Percentiles rank a stretch among this genome's conserved stretches.
These are phyloP conservation scores for Molossus alvarezi DNA, from an alignment of 2,797 vertebrate genomes.

Conservation along the genomic window DNA sequence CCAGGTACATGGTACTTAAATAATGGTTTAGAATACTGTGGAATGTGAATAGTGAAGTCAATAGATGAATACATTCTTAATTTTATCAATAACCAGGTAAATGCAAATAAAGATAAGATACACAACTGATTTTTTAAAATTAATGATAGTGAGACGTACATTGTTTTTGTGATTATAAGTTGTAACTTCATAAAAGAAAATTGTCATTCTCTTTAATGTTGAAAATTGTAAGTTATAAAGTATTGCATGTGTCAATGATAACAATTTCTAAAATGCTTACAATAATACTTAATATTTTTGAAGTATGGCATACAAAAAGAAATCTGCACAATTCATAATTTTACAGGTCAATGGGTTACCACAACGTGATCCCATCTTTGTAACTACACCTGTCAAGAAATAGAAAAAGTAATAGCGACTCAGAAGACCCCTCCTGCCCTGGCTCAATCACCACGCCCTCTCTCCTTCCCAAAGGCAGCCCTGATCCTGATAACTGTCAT, in stretches of 20 bases:
- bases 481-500: not conserved
- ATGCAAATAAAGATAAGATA: not conserved
- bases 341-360: not conserved
- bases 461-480: not conserved
- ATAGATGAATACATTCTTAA: not conserved
- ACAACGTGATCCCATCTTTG: not conserved
- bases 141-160: not conserved
- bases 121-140: not conserved
- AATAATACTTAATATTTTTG: not conserved
- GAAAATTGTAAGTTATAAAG: not conserved
- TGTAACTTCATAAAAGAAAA: not conserved
- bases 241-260: not conserved
- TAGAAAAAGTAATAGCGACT: not conserved
- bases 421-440: not conserved
- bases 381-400: not conserved
- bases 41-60: not conserved
- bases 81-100: not conserved
- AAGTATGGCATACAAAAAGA: not conserved
- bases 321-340: not conserved
- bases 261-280: not conserved
- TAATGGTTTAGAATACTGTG: not conserved
- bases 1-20: not conserved
- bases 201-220: not conserved
- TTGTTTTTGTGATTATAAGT: not conserved
- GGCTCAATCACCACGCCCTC: not conserved